Evolutionary conservation across 1,140 invertebrate species (phyloP).

Genomic region (Pogonus chalceus): DNA sequence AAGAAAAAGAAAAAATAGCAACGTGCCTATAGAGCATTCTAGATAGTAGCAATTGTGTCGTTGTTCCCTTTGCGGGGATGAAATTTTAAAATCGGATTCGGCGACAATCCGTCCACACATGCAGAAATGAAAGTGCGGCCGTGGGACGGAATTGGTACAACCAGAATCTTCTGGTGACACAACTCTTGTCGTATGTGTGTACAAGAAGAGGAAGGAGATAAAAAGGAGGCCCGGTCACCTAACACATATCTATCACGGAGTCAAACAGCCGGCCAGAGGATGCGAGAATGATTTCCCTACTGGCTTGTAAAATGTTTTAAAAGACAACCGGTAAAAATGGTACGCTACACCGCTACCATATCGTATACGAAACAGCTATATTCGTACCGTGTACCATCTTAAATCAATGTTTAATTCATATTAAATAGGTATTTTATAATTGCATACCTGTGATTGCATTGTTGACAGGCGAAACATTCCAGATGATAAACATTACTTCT

Average conservation of each 20-base stretch:
- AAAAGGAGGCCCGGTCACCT: slow-evolving; percentile 14
- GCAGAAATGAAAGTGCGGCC: too few species aligned
- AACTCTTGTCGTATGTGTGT: neutral
- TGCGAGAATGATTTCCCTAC: slow-evolving; percentile 42
- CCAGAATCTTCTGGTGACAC: too few species aligned
- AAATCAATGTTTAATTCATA: neutral
- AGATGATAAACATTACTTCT: slow-evolving; percentile 94
- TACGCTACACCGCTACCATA: neutral
- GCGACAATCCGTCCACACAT: too few species aligned
- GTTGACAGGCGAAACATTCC: slow-evolving; percentile 96
- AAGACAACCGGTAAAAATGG: slow-evolving; percentile 13
- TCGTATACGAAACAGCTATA: too few species aligned
- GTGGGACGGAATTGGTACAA: too few species aligned
- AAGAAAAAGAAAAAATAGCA: too few species aligned
- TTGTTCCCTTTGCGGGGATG: too few species aligned
- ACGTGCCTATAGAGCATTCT: too few species aligned
- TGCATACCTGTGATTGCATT: slow-evolving; percentile 95
- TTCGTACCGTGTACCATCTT: neutral
- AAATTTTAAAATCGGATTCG: too few species aligned
- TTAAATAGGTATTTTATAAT: neutral
- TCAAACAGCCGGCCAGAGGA: slow-evolving; percentile 25
- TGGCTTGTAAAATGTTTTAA: slow-evolving; percentile 39
- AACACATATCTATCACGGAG: slow-evolving; percentile 24
- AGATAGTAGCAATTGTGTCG: too few species aligned
- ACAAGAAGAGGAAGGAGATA: slow-evolving; percentile 11